A percentile compares a stretch with the other conserved stretches of the same genome.
Conservation (phyloP, 1,140 invertebrate species). For the Formica exsecta region DNA sequence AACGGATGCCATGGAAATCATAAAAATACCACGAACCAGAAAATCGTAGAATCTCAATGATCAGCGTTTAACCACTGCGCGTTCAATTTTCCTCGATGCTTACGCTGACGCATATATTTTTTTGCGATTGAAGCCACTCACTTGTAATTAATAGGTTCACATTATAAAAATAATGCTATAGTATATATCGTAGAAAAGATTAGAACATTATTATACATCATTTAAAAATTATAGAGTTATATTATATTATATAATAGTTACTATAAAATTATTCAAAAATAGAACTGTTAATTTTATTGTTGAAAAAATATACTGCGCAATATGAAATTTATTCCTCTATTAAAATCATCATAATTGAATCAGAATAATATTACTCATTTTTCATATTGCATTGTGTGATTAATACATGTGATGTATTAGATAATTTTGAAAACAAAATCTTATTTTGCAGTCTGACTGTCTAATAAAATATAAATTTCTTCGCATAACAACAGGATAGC, state of each 20-base stretch:
- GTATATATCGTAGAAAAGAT: background rate
- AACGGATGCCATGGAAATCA: constrained; percentile 50
- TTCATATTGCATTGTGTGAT: background rate
- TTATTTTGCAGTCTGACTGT: background rate
- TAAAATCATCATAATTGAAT: background rate
- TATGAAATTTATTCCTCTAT: background rate
- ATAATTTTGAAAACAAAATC: background rate
- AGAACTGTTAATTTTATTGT: background rate
- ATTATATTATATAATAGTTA: background rate
- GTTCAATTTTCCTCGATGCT: constrained; percentile 34
- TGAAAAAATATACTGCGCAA: background rate
- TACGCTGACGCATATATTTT: constrained; percentile 33
- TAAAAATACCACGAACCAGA: constrained; percentile 61
- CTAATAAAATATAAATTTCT: constrained; percentile 56
- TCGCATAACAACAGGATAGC: constrained; percentile 35
- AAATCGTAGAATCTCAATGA: constrained; percentile 63
- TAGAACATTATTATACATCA: background rate
- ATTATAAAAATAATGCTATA: background rate
- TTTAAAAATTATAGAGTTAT: background rate
- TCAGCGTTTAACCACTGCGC: constrained; percentile 50
- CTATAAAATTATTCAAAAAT: background rate
- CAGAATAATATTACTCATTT: background rate
- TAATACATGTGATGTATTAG: background rate
- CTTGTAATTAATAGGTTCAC: constrained; percentile 46
- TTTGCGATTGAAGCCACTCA: constrained; percentile 8